Evolutionary conservation across 2,888 invertebrate genomes (phyloP).

Genomic region (Aelia acuminata): DNA sequence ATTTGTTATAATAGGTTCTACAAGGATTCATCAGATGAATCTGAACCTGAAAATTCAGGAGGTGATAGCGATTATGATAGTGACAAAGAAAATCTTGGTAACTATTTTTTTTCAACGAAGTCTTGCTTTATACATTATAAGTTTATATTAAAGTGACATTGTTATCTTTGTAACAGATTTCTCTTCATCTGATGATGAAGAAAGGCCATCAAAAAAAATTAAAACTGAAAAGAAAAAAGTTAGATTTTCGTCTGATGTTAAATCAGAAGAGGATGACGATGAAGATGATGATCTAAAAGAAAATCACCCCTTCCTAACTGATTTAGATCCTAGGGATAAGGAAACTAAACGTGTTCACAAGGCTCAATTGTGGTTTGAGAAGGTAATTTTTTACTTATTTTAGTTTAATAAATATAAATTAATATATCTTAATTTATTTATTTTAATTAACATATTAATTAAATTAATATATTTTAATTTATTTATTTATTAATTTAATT

Average conservation of each 20-base stretch:
- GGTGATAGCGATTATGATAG: constrained; percentile 66
- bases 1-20: constrained; percentile 61
- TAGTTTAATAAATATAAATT: not conserved
- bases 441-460: too few species aligned
- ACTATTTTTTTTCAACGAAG: constrained; percentile 56
- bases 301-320: constrained; percentile 82
- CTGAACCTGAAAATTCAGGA: constrained; percentile 58
- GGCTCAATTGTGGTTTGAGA: constrained; percentile 90
- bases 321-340: constrained; percentile 83
- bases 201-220: constrained; percentile 70
- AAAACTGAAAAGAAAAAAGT: constrained; percentile 66
- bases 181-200: constrained; percentile 73
- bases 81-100: constrained; percentile 66
- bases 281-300: constrained; percentile 65
- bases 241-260: constrained; percentile 63
- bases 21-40: constrained; percentile 62
- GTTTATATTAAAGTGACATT: not conserved
- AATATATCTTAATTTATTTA: too few species aligned
- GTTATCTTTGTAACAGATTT: constrained; percentile 53
- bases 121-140: constrained; percentile 10
- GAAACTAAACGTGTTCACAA: constrained; percentile 81
- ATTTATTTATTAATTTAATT: too few species aligned
- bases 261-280: constrained; percentile 57
- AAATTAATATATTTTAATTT: too few species aligned
- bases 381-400: constrained; percentile 69